Conservation (phyloP, 2,113 vertebrate genomes). For the Myanophis thanlyinensis region DNA sequence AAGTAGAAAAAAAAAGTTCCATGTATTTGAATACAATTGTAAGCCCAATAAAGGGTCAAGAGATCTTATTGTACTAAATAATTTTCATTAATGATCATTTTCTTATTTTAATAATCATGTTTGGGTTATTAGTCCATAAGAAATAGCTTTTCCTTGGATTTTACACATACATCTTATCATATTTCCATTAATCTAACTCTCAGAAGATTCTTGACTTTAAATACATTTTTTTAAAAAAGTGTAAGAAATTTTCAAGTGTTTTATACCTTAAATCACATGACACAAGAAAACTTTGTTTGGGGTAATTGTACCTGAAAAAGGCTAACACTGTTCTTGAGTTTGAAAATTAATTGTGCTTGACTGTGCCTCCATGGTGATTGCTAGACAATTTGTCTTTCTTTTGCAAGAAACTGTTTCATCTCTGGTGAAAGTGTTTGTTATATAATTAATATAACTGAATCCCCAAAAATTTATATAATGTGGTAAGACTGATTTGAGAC, state of each 20-base stretch:
- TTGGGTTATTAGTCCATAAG: background rate
- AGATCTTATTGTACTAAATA: background rate
- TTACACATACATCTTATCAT: background rate
- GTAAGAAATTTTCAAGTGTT: slow-evolving; percentile 52
- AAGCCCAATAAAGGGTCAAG: background rate
- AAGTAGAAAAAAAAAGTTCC: background rate
- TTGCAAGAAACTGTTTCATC: slow-evolving; percentile 58
- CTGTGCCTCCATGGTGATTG: slow-evolving; percentile 51
- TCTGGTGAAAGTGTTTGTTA: slow-evolving; percentile 9
- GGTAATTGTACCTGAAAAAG: slow-evolving; percentile 41
- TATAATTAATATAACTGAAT: slow-evolving; percentile 38
- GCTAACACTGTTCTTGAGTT: slow-evolving; percentile 52
- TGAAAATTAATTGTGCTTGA: slow-evolving; percentile 38
- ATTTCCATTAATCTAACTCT: background rate
- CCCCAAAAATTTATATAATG: slow-evolving; percentile 41
- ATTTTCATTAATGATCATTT: background rate
- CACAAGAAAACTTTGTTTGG: slow-evolving; percentile 54
- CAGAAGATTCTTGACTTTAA: background rate
- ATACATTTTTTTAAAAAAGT: background rate
- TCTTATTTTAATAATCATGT: background rate
- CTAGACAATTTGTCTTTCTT: slow-evolving; percentile 50
- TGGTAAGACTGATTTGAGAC: slow-evolving; percentile 15
- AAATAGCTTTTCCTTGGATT: background rate
- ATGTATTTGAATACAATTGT: background rate
- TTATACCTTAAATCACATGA: slow-evolving; percentile 54